Evolutionary conservation across 2,888 invertebrate genomes (phyloP).

Genomic region (Eurytoma californica): DNA sequence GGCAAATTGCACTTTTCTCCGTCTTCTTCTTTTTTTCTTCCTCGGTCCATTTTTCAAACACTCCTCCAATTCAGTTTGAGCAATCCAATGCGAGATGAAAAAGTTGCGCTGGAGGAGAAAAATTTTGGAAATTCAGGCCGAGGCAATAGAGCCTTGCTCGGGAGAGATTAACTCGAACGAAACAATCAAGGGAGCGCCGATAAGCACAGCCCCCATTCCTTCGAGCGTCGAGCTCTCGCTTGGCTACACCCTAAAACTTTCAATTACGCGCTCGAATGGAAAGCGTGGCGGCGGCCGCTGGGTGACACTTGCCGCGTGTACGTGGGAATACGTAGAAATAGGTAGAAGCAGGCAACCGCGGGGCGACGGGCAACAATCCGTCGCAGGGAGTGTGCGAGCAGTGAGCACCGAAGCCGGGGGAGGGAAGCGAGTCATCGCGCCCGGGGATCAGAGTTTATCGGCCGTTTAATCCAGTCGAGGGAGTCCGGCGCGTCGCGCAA

Average conservation of each 20-base stretch:
- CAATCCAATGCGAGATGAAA: too few species aligned
- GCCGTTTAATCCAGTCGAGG: conserved; percentile 48
- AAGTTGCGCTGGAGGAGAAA: too few species aligned
- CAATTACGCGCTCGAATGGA: conserved; percentile 51
- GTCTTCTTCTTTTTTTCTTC: background rate
- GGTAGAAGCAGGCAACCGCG: too few species aligned
- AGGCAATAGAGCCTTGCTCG: conserved; percentile 11
- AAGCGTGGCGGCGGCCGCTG: conserved; percentile 20
- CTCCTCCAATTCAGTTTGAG: too few species aligned
- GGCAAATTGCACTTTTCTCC: conserved; percentile 34
- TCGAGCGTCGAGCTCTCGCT: background rate
- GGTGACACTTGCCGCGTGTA: conserved; percentile 26
- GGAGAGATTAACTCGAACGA: conserved; percentile 18
- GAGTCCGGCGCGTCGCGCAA: conserved; percentile 10
- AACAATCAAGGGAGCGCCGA: conserved; percentile 30
- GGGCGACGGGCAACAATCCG: conserved; percentile 24
- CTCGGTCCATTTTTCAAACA: background rate
- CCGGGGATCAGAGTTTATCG: conserved; percentile 51
- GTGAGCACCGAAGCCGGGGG: conserved; percentile 8
- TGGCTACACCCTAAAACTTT: conserved; percentile 36
- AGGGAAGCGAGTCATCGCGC: conserved; percentile 22
- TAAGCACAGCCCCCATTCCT: background rate
- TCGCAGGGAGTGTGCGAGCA: conserved; percentile 1
- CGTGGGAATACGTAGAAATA: background rate
- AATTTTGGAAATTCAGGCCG: too few species aligned